Evolutionary conservation across 2,113 vertebrate species (phyloP), one percentile per base, ranked within the genome.

Genomic region (Rhegmatorhina hoffmannsi): DNA sequence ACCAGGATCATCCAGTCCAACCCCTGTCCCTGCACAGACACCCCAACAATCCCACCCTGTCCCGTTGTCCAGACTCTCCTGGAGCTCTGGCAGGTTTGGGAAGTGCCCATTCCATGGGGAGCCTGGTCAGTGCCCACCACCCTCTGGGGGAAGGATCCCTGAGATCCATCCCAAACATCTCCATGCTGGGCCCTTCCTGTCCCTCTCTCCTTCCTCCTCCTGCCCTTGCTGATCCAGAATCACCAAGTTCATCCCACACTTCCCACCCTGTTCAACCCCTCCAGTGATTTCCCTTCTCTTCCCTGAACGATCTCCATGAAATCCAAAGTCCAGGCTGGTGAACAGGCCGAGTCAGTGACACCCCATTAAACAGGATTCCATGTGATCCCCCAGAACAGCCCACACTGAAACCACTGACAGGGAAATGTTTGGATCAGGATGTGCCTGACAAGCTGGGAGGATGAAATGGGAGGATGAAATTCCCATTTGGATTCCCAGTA

Each of bases 331-430:
- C 75, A 60, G 76, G 63, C 59, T 24, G 66, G 26, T 88, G 70
- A 82, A 38, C 38, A 12, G 38, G 38, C 38, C 81, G 47, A 0
- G 0, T 75, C 47, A 90, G 16, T 17, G 58, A 94, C 77, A 72
- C 33, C 43, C 89, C 86, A 81, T 95, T 92, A 89, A 93, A 83
- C 36, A 17, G 81, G 95, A 91, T 93, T 75, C 69, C 46, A 66
- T 49, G 16, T 68, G 92, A 91, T 95, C 86, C 66, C 79, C 43
- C 80, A 40, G 44, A 86, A 74, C 83, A 88, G 31, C 62, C 74
- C 88, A 59, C 18, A 1, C 74, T 68, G 93, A 87, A 96, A 87
- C 63, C 86, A 89, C 87, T 84, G 87, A 31, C 11, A 21, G 69
- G 59, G 94, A 59, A 95, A 87, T 76, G 62, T 81, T 87, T 87